phyloP scores from a whole-genome alignment of 2,113 vertebrate genomes.

The Elachura formosa region DNA sequence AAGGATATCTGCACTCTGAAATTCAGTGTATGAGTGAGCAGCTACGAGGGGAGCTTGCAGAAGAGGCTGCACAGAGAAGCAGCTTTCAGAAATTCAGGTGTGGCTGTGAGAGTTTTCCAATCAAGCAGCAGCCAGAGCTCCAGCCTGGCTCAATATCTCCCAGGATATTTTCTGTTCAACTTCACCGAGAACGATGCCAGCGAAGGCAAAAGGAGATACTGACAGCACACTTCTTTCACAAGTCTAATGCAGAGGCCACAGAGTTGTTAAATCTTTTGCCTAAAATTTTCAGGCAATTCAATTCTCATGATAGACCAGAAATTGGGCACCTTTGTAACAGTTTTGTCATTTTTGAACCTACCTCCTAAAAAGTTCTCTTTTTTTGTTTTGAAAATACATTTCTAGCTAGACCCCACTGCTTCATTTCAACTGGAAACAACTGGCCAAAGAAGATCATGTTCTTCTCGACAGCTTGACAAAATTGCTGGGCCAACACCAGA shows the following conservation, averaged over 20 bases:
- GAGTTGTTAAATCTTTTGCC: neutral
- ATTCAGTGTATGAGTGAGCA: accelerated
- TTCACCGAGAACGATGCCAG: accelerated
- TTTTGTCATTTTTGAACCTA: neutral
- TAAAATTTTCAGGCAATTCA: neutral
- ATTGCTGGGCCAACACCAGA: neutral
- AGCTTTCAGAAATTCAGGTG: accelerated
- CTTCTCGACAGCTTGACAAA: neutral
- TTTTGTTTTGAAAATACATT: neutral
- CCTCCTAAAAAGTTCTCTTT: too few species aligned
- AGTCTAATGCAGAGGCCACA: neutral
- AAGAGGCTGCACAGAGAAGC: neutral
- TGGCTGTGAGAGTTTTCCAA: neutral
- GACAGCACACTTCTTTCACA: neutral
- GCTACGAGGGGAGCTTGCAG: neutral
- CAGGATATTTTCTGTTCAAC: neutral
- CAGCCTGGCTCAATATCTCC: neutral
- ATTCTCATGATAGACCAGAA: neutral
- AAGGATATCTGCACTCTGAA: neutral
- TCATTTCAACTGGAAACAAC: neutral
- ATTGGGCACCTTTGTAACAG: neutral
- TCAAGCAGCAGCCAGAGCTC: neutral
- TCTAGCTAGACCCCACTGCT: neutral
- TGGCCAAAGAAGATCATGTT: neutral
- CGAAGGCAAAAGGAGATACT: neutral